Conservation (phyloP, 2,113 vertebrate species). For the Megaleporinus macrocephalus region DNA sequence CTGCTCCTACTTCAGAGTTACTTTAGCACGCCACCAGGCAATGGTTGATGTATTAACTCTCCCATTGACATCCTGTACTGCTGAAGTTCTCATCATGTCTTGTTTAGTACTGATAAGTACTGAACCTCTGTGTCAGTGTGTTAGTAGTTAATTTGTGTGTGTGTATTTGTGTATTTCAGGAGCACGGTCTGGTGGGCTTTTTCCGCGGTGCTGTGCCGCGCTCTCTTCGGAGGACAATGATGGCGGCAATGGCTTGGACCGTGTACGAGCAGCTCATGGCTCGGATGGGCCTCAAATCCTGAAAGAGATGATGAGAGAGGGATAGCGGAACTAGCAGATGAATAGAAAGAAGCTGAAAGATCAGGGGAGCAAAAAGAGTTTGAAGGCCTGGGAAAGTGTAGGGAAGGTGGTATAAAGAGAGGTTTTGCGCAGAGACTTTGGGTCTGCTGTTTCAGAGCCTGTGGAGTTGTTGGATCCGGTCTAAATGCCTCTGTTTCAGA, state of each 20-base stretch:
- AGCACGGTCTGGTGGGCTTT: slow-evolving; percentile 85
- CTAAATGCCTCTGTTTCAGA: neutral
- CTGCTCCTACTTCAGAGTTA: neutral
- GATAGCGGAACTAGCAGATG: neutral
- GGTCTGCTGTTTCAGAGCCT: neutral
- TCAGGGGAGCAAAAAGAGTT: too few relatives aligned
- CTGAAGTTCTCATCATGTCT: neutral
- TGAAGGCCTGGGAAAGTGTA: neutral
- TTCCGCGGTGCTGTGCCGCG: slow-evolving; percentile 90
- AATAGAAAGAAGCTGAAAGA: neutral
- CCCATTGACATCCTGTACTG: neutral
- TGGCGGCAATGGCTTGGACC: slow-evolving; percentile 98
- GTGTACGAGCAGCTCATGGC: slow-evolving; percentile 98
- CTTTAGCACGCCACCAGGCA: neutral
- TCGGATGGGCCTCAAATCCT: slow-evolving; percentile 94
- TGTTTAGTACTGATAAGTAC: neutral
- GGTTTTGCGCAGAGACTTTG: neutral
- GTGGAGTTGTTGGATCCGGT: neutral
- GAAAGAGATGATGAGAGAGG: slow-evolving; percentile 59
- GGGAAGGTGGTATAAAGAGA: neutral
- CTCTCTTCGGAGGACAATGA: slow-evolving; percentile 89
- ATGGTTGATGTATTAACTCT: neutral
- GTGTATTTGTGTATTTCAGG: slow-evolving; percentile 70
- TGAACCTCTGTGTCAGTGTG: neutral
- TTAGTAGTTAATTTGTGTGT: neutral